These are phyloP conservation scores for Lindbergichthys nudifrons DNA, from an alignment of 2,797 vertebrate genomes.

Conservation along the genomic window DNA sequence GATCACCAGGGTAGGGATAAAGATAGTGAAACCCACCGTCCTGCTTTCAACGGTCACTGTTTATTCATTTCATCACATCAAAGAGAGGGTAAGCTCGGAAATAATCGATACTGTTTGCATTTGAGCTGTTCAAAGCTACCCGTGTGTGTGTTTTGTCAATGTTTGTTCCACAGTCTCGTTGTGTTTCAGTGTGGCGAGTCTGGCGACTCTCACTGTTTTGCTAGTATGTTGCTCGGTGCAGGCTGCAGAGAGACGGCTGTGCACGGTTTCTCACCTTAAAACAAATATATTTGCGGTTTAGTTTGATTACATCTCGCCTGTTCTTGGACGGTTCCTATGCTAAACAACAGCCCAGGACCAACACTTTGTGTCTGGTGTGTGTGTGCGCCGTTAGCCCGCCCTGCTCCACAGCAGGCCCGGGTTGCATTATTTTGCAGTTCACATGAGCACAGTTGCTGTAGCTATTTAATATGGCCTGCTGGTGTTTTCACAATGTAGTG, in stretches of 20 bases:
- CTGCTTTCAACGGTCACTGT: slow-evolving; percentile 31
- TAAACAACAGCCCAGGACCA: not conserved
- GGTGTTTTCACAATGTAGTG: not conserved
- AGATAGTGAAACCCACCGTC: slow-evolving; percentile 51
- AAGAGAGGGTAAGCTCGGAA: slow-evolving; percentile 71
- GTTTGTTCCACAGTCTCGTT: slow-evolving; percentile 12
- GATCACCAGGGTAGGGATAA: slow-evolving; percentile 54
- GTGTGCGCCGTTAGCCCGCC: slow-evolving; percentile 36
- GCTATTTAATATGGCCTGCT: not conserved
- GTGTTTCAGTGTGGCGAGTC: slow-evolving; percentile 17
- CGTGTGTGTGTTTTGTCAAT: slow-evolving; percentile 14
- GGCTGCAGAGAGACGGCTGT: slow-evolving; percentile 35
- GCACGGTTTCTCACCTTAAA: not conserved
- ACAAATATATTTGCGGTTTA: not conserved
- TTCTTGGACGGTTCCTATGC: not conserved
- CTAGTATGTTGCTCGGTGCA: slow-evolving; percentile 38
- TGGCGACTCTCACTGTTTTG: slow-evolving; percentile 47
- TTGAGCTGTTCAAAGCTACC: not conserved
- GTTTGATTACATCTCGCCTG: not conserved
- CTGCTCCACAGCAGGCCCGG: slow-evolving; percentile 48
- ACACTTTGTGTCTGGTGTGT: slow-evolving; percentile 2
- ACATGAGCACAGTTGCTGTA: not conserved
- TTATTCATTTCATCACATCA: slow-evolving; percentile 35
- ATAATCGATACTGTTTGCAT: not conserved
- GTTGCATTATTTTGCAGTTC: slow-evolving; percentile 21